Percentiles rank a stretch among this genome's conserved stretches.
These are phyloP conservation scores for Ligdia adustata DNA, from an alignment of 2,888 invertebrate genomes.

Conservation along the genomic window DNA sequence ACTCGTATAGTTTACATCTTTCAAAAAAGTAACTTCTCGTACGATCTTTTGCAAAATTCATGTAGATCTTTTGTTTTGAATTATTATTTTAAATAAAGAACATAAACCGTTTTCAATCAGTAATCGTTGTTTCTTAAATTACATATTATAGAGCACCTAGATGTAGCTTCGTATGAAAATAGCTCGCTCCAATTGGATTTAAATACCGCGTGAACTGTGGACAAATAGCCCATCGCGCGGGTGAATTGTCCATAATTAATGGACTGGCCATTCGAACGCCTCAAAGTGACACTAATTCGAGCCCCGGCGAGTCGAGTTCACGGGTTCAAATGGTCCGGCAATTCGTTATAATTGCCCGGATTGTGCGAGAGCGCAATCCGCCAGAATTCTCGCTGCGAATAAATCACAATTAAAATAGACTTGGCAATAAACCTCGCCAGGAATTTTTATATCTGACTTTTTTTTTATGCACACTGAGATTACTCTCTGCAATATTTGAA, in stretches of 20 bases:
- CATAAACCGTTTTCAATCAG: too few species aligned
- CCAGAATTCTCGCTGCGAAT: constrained; percentile 37
- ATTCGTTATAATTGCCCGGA: constrained; percentile 46
- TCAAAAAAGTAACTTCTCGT: too few species aligned
- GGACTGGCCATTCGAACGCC: constrained; percentile 11
- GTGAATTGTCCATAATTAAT: constrained; percentile 1
- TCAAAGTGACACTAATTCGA: constrained; percentile 39
- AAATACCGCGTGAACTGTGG: constrained; percentile 4
- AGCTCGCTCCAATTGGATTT: neutral
- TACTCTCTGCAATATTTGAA: constrained; percentile 14
- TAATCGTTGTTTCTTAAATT: too few species aligned
- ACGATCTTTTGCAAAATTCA: too few species aligned
- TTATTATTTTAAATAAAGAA: too few species aligned
- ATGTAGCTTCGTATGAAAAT: neutral
- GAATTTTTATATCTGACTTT: constrained; percentile 23
- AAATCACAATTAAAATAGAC: constrained; percentile 43
- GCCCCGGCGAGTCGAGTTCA: constrained; percentile 30
- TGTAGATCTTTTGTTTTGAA: too few species aligned
- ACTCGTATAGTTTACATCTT: too few species aligned
- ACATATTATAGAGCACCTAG: too few species aligned
- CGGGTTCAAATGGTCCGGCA: constrained; percentile 35
- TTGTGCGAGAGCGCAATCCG: constrained; percentile 41
- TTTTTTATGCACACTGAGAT: constrained; percentile 17
- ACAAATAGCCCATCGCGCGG: neutral
- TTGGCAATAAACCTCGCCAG: constrained; percentile 21